A percentile compares a stretch with the other conserved stretches of the same genome.
Evolutionary conservation across 1,140 invertebrate genomes (phyloP).

Genomic region (Eumaeus atala): DNA sequence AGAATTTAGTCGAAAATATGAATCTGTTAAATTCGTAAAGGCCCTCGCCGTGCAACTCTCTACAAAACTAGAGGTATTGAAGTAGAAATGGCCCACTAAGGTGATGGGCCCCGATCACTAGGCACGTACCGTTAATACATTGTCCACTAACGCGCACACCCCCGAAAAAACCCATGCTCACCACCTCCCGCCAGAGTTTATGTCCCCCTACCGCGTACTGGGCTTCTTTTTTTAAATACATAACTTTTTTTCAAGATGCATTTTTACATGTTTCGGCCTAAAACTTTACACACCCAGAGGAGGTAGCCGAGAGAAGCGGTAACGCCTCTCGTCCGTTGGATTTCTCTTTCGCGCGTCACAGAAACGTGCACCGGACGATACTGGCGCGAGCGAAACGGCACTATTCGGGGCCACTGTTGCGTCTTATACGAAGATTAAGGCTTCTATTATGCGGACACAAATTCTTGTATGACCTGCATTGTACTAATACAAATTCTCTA

Average conservation of each 20-base stretch:
- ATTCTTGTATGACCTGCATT: constrained; percentile 50
- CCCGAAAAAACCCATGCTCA: constrained; percentile 63
- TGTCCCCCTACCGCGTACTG: constrained; percentile 68
- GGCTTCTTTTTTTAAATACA: constrained; percentile 73
- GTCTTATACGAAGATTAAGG: constrained; percentile 70
- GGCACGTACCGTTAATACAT: constrained; percentile 58
- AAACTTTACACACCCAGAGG: constrained; percentile 72
- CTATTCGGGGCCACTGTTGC: constrained; percentile 42
- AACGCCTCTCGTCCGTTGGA: constrained; percentile 57
- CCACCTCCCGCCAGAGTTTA: constrained; percentile 61
- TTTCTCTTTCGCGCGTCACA: constrained; percentile 50
- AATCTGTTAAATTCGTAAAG: constrained; percentile 4
- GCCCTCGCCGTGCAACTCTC: constrained; percentile 14
- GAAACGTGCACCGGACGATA: constrained; percentile 45
- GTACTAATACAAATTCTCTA: constrained; percentile 29
- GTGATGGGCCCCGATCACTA: constrained; percentile 52
- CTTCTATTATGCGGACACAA: constrained; percentile 54
- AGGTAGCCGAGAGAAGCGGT: constrained; percentile 46
- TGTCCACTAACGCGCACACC: constrained; percentile 62
- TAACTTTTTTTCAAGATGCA: constrained; percentile 75
- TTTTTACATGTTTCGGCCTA: constrained; percentile 74
- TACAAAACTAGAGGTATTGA: constrained; percentile 34
- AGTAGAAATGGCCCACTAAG: constrained; percentile 57
- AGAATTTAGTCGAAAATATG: constrained; percentile 3
- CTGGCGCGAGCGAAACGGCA: constrained; percentile 59